Evolutionary conservation across 2,888 invertebrate genomes (phyloP), one percentile per base, ranked within the genome.

Genomic region (Orthosia gracilis): DNA sequence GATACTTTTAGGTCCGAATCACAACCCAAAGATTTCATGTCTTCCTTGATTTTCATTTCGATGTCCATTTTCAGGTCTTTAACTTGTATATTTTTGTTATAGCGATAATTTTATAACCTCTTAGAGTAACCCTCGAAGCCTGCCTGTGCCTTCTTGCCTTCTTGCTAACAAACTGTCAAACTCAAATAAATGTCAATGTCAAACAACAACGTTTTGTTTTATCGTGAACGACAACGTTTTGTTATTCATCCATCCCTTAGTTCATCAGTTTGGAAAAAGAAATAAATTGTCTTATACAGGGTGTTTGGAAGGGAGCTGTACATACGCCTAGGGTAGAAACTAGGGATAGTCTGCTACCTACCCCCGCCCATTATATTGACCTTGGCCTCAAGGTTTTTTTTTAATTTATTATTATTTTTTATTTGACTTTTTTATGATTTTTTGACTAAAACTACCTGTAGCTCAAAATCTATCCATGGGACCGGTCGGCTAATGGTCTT

Each of bases 1-100:
- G 94, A 86, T 61, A 96, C 93, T 87, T 96, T 94, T 75, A 90
- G 86, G 45, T 93, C 92, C 0, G 93, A 94, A n/a, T 85, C 86
- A 81, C 96, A 96, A 52, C 96, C 96, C 0, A 96, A 90, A n/a
- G 91, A 84, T 77, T 88, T 92, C 95, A 96, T 95, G 77, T 96
- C 96, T 69, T 93, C 92, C 78, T 94, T 95, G 57, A 96, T 94
- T 90, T 95, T 94, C 3, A 85, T 80, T 92, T 96, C 96, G 23
- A 96, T 90, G 45, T 96, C 95, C 95, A 96, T 95, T 75, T 85
- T 78, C 50, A 55, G 9, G 15, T 73, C 18, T 78, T 76, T 78
- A 62, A 63, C 74, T 78, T 74, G 59, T 76, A 73, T 62, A 73
- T 26, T 72, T 55, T 40, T 47, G 18, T 15, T 18, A 4, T 3